Evolutionary conservation across 1,140 invertebrate genomes (phyloP).

Genomic region (Eciton burchellii): DNA sequence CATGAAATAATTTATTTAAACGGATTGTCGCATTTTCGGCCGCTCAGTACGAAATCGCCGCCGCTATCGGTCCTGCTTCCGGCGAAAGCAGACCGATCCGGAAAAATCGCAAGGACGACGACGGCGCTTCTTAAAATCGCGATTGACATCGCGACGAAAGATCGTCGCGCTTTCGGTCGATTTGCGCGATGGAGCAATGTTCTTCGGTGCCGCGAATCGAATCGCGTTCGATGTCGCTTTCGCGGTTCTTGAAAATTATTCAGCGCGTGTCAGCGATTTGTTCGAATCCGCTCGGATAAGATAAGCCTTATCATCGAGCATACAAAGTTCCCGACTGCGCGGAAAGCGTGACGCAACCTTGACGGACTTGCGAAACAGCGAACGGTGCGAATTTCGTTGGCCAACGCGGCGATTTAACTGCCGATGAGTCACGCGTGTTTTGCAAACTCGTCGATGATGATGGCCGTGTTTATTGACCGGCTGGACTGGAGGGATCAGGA

Average conservation of each 20-base stretch:
- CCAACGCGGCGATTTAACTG: conserved; percentile 58
- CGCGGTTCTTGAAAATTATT: conserved; percentile 4
- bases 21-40: neutral
- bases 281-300: conserved; percentile 56
- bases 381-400: conserved; percentile 47
- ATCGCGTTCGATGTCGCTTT: neutral
- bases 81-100: neutral
- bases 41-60: neutral
- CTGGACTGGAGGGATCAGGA: too few relatives aligned
- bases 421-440: conserved; percentile 65
- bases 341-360: conserved; percentile 52
- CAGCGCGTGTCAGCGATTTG: neutral
- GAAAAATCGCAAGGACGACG: neutral
- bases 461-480: neutral
- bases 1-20: conserved; percentile 28
- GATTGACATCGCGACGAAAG: too few relatives aligned
- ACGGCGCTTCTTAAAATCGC: neutral
- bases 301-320: conserved; percentile 39
- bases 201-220: neutral
- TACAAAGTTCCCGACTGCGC: conserved; percentile 5
- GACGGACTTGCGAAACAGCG: conserved; percentile 62
- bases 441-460: conserved; percentile 59
- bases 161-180: neutral
- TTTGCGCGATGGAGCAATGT: neutral
- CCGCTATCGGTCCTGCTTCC: conserved; percentile 1